Base-by-base conservation (phyloP, 2,113 vertebrate species). In the Grantiella picta region DNA sequence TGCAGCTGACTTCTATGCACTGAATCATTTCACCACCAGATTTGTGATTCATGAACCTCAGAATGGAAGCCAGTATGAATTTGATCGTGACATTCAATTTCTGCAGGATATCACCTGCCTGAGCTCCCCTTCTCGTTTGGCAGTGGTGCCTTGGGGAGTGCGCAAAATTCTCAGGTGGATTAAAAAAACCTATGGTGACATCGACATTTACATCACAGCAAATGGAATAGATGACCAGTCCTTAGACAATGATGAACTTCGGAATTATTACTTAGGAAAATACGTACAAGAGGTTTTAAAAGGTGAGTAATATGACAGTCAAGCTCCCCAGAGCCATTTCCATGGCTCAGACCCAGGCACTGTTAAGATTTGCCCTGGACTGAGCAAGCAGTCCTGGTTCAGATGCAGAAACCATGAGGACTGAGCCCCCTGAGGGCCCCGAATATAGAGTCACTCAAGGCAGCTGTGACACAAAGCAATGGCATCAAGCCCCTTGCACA, bases 11-110 rank as follows among this genome's bases (percentile, higher is more conserved):
- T 99, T 99, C 60, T 98, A 98, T 0, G 99, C 99, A 0, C 93
- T 99, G 40, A 99, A 99, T 94, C 99, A 99, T 96, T 99, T 99
- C 88, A 99, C 99, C 47, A 99, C 99, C 3, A 98, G 98, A 50
- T 97, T 99, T 61, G 98, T 99, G 79, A 96, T 98, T 69, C 98
- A 98, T 0, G 95, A 95, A n/a, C 72, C 52, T 54, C 88, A 94
- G 73, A 93, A 93, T 4, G 97, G 97, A 79, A 98, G 95, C 96
- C 95, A 86, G 79, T 95, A 97, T 28, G 91, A 96, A 29, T 95
- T 89, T 9, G 98, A 99, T 81, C 97, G 97, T 17, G 98, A 98
- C 64, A 97, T 98, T 50, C 88, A 97, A 12, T 98, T 98, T 49
- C 98, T 99, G 61, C 97, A 98, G 59, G 99, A 99, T 84, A 97